Percentiles rank a stretch among this genome's conserved stretches.
Conservation (phyloP, 1,140 invertebrate genomes). For the Pogonognathellus flavescens region DNA sequence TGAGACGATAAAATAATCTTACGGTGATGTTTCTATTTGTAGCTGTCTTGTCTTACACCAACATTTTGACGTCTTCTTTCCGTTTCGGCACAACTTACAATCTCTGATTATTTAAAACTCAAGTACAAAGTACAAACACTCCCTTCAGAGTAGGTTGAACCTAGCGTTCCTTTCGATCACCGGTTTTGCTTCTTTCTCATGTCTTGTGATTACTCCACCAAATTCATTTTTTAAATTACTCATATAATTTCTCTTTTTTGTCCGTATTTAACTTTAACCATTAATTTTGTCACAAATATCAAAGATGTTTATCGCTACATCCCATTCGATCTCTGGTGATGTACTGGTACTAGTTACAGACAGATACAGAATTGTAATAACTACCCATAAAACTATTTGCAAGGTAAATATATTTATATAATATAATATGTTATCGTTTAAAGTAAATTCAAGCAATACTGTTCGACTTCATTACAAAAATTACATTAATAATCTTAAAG, state of each 20-base stretch:
- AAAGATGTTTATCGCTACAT: no score
- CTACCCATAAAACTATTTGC: no score
- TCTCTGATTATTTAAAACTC: no score
- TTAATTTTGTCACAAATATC: no score
- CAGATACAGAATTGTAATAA: no score
- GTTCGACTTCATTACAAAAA: slow-evolving; percentile 45
- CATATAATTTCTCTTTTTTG: neutral
- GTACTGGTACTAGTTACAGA: no score
- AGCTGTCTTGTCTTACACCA: neutral
- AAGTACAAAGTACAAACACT: no score
- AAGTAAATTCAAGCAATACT: slow-evolving; percentile 49
- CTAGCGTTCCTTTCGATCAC: neutral
- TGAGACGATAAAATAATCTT: slow-evolving; percentile 37
- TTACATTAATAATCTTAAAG: slow-evolving; percentile 10
- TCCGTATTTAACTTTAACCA: no score
- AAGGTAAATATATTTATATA: no score
- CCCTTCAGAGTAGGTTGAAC: no score
- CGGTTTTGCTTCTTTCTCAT: neutral
- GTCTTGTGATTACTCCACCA: neutral
- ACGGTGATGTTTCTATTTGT: slow-evolving; percentile 24
- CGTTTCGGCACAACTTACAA: no score
- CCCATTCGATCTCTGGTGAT: no score
- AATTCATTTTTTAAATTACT: neutral
- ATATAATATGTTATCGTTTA: neutral
- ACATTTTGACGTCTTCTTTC: neutral